Percentiles rank a stretch among this genome's conserved stretches.
Evolutionary conservation across 2,113 vertebrate species (phyloP).

Genomic region (Ahaetulla prasina): DNA sequence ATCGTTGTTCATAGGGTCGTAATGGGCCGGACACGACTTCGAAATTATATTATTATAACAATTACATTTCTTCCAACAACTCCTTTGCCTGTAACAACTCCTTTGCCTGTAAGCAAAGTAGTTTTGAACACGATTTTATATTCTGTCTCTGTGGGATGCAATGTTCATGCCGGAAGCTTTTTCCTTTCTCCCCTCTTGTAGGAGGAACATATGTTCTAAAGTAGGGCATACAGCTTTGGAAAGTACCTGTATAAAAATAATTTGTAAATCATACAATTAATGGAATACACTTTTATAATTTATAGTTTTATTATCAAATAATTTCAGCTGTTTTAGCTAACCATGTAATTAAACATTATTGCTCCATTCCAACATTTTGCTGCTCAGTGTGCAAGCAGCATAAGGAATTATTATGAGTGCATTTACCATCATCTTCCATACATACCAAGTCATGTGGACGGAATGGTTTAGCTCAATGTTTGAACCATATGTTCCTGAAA

Average conservation of each 20-base stretch:
- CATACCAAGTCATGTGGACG: neutral
- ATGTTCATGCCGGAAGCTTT: neutral
- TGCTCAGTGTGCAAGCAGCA: neutral
- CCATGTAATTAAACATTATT: neutral
- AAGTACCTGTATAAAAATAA: neutral
- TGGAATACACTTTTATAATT: neutral
- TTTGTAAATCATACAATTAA: neutral
- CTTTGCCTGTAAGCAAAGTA: neutral
- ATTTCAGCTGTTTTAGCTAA: neutral
- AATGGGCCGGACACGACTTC: no score
- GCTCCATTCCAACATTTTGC: neutral
- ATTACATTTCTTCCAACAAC: neutral
- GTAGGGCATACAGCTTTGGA: no score
- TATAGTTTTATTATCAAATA: neutral
- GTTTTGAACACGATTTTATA: neutral
- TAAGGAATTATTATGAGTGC: neutral
- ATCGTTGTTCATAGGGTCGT: no score
- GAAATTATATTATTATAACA: no score
- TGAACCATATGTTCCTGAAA: neutral
- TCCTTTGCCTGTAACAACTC: neutral
- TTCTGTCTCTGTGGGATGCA: neutral
- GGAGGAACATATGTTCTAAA: neutral
- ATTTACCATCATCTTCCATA: neutral
- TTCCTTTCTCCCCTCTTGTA: neutral
- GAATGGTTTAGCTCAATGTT: neutral